These are phyloP conservation scores for Iselma pallidipennis DNA, from an alignment of 2,888 invertebrate genomes.

Conservation along the genomic window DNA sequence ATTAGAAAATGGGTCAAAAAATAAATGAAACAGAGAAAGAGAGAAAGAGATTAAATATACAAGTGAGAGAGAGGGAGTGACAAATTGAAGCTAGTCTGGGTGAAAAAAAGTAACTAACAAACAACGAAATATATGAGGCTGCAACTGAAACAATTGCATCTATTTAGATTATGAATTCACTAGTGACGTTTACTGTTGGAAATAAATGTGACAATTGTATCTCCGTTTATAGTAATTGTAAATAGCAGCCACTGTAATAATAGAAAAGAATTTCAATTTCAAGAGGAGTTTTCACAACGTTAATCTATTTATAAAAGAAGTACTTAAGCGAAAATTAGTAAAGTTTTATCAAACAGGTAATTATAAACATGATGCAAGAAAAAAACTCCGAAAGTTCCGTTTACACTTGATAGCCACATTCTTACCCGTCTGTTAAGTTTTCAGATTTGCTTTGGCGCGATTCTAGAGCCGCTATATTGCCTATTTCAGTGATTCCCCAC, in stretches of 20 bases:
- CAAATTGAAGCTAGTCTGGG: not conserved
- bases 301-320: not conserved
- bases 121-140: not conserved
- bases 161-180: constrained; percentile 2
- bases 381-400: constrained; percentile 3
- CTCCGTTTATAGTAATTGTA: not conserved
- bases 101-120: not conserved
- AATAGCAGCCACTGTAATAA: not conserved
- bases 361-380: constrained; percentile 14
- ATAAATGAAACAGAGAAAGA: too few relatives aligned
- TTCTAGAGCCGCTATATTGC: not conserved
- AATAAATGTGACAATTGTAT: constrained; percentile 1
- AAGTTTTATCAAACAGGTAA: constrained; percentile 8
- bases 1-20: not conserved
- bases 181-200: not conserved
- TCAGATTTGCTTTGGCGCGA: not conserved
- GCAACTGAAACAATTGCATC: not conserved
- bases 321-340: too few relatives aligned
- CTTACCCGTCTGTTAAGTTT: not conserved
- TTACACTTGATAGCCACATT: not conserved
- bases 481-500: not conserved
- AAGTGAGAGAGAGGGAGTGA: not conserved
- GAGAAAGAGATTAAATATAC: not conserved
- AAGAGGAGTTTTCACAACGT: not conserved
- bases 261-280: not conserved